Evolutionary conservation across 2,888 invertebrate species (phyloP), one percentile per base, ranked within the genome.

Genomic region (Dusona sp.): DNA sequence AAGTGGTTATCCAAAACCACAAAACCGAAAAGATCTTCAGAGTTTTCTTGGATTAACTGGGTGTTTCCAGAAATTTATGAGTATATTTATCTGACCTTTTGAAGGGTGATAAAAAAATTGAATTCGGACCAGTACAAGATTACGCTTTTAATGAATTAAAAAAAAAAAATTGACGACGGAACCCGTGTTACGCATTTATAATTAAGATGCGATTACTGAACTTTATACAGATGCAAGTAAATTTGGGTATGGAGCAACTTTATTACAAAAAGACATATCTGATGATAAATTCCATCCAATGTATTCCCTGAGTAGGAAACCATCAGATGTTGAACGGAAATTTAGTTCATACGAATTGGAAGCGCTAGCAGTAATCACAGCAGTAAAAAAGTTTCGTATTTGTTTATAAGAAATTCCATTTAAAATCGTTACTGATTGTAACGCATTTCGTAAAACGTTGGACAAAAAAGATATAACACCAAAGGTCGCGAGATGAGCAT

Each of bases 31-130:
- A 61, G 75, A 85, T 6, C 48, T 89, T 16, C 88, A 90, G 64
- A 70, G 79, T 22, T 89, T 89, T 83, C 72, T 89, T 11, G 89
- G 86, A 36, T 2, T 89, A 13, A 82, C 88, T 1, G 89, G 89
- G 25, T 88, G 87, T 73, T 88, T 88, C 33, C 73, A 85, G 9
- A 89, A 89, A 78, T 89, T 88, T 65, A 75, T 89, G 11, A 84
- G 80, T 0, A 72, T 88, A 85, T 3, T 33, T 88, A 38, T 73
- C 86, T 13, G 79, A 89, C 72, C 45, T 89, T 3, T 57, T 88
- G 19, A 82, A 77, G 48, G 51, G 74, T 1, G 42, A 78, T 7
- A 64, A 75, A 3, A 57, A 70, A 57, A 88, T 89, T 54, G 7
- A 25, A 3, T 87, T 85, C 51, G 85, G 75, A 1, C 13, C 42